These are phyloP conservation scores for Proteles cristata DNA, from an alignment of 2,113 vertebrate genomes.

Conservation along the genomic window DNA sequence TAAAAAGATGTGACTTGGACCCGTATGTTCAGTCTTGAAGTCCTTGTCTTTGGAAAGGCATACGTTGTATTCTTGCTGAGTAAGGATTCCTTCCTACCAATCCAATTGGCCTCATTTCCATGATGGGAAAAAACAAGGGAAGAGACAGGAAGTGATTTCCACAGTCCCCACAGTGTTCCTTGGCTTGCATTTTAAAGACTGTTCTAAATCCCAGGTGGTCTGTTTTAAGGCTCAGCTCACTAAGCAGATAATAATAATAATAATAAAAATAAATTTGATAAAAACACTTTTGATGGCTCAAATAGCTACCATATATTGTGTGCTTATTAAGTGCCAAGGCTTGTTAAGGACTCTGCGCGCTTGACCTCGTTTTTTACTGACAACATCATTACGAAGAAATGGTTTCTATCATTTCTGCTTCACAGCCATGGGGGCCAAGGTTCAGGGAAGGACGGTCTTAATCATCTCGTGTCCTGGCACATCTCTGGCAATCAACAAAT, in stretches of 20 bases:
- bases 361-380: constrained; percentile 17
- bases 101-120: background rate
- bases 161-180: background rate
- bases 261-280: background rate
- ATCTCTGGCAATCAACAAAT: constrained; percentile 33
- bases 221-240: background rate
- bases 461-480: background rate
- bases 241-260: background rate
- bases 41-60: background rate
- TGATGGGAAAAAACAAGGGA: background rate
- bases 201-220: background rate
- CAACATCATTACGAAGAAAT: background rate
- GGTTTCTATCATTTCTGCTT: constrained; percentile 41
- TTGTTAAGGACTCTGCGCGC: background rate
- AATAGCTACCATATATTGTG: constrained; percentile 5
- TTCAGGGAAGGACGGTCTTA: background rate
- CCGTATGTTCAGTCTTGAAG: background rate
- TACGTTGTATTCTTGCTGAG: background rate
- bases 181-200: background rate
- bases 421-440: background rate
- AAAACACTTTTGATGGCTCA: constrained; percentile 17
- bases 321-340: background rate
- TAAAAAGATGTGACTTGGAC: background rate
- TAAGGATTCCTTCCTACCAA: background rate
- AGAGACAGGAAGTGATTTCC: constrained; percentile 17